These are phyloP conservation scores for Morpho deidamia DNA, from an alignment of 2,888 invertebrate genomes.

Conservation along the genomic window DNA sequence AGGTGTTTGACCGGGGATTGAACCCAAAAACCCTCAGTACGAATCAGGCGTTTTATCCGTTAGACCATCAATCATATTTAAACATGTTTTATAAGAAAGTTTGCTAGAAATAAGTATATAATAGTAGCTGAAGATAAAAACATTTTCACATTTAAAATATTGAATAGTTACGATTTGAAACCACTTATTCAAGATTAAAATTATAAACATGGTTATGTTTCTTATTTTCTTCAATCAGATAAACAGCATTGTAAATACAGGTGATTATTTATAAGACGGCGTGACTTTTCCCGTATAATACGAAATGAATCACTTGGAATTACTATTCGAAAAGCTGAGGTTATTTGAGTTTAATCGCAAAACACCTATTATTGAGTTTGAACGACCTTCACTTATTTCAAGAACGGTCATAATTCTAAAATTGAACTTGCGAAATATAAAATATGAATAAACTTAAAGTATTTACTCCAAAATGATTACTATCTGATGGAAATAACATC, in stretches of 20 bases:
- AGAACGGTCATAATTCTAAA: slow-evolving; percentile 22
- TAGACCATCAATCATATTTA: no score
- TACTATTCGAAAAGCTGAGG: slow-evolving; percentile 17
- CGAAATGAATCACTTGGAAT: slow-evolving; percentile 16
- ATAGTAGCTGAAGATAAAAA: no score
- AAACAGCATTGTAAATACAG: background rate
- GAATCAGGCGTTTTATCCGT: no score
- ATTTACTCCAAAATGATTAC: slow-evolving; percentile 1
- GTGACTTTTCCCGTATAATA: slow-evolving; percentile 6
- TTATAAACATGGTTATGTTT: background rate
- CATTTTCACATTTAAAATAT: no score
- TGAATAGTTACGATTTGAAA: no score
- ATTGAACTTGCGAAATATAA: slow-evolving; percentile 13
- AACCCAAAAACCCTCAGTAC: no score
- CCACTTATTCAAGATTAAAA: background rate
- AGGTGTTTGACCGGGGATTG: no score
- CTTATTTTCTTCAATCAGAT: background rate
- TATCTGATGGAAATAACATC: background rate
- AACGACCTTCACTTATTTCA: slow-evolving; percentile 23
- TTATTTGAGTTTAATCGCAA: slow-evolving; percentile 20
- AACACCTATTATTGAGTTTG: slow-evolving; percentile 15
- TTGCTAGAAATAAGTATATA: no score
- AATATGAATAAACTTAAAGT: slow-evolving; percentile 8
- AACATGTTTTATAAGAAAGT: no score
- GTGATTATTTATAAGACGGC: background rate